Base-by-base conservation (phyloP, 53 echinoderm and acorn worm genomes). In the Henricia sp. region DNA sequence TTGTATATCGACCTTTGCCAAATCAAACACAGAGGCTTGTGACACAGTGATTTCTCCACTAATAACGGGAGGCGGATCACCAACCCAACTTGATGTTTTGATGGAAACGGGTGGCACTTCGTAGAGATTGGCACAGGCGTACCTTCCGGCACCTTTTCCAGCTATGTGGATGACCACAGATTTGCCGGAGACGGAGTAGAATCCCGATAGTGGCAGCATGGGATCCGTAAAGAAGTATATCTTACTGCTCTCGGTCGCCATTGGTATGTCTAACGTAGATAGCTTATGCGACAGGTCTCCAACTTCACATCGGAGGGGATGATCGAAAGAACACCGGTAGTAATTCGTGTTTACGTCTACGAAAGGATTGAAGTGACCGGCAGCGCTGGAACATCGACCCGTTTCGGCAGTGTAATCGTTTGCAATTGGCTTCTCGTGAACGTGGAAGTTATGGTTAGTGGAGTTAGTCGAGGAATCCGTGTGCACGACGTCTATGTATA, bases 171-270 rank as follows among this genome's bases (percentile, higher is more conserved):
- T 88, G 9, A 95, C 90, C 21, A 83, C 59, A 6, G 90, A 83
- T 37, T 88, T 38, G 17, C 85, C 88, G 23, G 74, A 70, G 4
- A 90, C 64, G 34, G 93, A 60, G 37, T 88, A 90, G 28, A 56
- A 65, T 4, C 95, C 95, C 1, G 90, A 83, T 27, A 95, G 86
- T 20, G 95, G 95, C 19, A 93, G 88, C 55, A 88, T 90, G 36
- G 90, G 68, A 78, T 95, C 95, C 3, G 95, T 95, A 60, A 85
- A 92, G 70, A 95, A 95, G 68, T 85, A 93, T 71, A 89, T 93
- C 4, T 88, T 82, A 27, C 68, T 83, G 37, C 90, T 88, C 9
- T 74, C 62, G 54, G 85, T 50, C 2, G 69, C 78, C 24, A 72
- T 66, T 11, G 92, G 69, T 17, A 93, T 69, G 13, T 67, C 50